Conservation (phyloP, 2,888 invertebrate species). For the Cheilosia grossa region DNA sequence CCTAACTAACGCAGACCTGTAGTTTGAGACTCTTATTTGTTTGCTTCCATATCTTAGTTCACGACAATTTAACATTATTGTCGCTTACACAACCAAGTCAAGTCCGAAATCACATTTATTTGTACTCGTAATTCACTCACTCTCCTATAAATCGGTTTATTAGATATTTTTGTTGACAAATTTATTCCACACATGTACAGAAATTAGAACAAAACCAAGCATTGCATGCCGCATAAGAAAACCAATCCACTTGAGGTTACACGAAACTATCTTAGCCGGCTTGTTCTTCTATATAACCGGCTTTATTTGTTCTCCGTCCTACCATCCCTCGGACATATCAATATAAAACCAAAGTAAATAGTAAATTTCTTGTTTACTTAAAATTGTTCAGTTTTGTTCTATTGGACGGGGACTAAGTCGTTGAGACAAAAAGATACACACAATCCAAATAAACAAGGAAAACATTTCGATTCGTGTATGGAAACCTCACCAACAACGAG, state of each 20-base stretch:
- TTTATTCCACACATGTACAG: not conserved
- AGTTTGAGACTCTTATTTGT: no score
- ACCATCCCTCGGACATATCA: conserved; percentile 47
- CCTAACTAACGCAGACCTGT: no score
- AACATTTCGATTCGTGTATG: conserved; percentile 55
- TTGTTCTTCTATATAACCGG: not conserved
- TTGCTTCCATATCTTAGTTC: no score
- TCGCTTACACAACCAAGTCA: no score
- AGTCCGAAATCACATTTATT: no score
- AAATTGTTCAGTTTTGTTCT: conserved; percentile 69
- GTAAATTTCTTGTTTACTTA: conserved; percentile 74
- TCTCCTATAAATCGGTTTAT: not conserved
- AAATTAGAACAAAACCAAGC: conserved; percentile 1
- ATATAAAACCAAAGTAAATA: conserved; percentile 69
- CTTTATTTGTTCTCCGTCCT: conserved; percentile 17
- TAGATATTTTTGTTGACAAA: not conserved
- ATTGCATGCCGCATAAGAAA: not conserved
- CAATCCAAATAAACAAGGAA: conserved; percentile 60
- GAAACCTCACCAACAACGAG: conserved; percentile 44
- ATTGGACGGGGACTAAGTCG: conserved; percentile 69
- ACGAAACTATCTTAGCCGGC: conserved; percentile 5
- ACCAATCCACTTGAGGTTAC: conserved; percentile 36
- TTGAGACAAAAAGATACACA: conserved; percentile 68
- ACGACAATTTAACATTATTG: no score
- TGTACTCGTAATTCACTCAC: no score